Conservation (phyloP, 92 coral and sea anemone species). For the Bergia sp. region DNA sequence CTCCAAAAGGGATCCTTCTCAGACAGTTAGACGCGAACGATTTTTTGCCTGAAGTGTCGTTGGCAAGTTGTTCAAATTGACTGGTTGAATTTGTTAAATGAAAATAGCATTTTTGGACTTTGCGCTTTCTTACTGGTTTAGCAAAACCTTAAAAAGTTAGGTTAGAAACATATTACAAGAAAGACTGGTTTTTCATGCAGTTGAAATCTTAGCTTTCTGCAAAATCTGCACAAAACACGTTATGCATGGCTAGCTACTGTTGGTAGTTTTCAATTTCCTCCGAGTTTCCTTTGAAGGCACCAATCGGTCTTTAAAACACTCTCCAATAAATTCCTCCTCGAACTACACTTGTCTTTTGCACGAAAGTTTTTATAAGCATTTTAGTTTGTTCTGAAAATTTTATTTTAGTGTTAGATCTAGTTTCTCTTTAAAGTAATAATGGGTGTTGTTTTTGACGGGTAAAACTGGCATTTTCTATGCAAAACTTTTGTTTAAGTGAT, state of each 20-base stretch:
- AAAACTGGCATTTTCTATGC: background rate
- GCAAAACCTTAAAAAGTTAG: background rate
- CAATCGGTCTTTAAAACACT: background rate
- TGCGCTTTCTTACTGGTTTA: no score
- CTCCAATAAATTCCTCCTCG: background rate
- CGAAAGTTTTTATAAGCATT: background rate
- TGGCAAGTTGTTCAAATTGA: conserved; percentile 5
- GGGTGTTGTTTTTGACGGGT: background rate
- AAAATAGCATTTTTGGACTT: background rate
- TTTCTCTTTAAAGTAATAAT: background rate
- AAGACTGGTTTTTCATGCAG: background rate
- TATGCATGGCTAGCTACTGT: background rate
- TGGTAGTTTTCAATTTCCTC: background rate
- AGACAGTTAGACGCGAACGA: background rate
- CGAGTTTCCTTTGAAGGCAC: background rate
- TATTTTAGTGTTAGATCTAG: background rate
- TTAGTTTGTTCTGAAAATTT: background rate
- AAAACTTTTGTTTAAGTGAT: background rate
- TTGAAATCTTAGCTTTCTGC: background rate
- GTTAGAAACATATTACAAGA: background rate
- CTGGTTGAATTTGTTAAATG: background rate
- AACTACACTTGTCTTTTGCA: background rate
- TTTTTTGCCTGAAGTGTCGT: background rate
- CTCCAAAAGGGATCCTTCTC: background rate
- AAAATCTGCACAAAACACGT: background rate